These are phyloP conservation scores for Tiphia femorata DNA, from an alignment of 2,888 invertebrate genomes.

Conservation along the genomic window DNA sequence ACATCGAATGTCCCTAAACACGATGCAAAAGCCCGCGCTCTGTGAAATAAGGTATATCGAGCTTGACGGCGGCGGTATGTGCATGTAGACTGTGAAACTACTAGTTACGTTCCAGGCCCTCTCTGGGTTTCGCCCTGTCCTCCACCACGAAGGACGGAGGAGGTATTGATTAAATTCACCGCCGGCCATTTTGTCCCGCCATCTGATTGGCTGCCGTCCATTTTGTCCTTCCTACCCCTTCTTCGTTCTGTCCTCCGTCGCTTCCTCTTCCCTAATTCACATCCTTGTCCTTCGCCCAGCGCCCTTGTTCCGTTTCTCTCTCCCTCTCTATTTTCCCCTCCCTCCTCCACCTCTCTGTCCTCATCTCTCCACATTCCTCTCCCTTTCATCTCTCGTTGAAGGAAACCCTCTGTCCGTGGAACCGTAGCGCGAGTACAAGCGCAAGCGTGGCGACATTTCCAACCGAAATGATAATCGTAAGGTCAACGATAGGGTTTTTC, in stretches of 20 bases:
- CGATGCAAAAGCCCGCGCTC: no score
- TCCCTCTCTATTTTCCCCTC: not conserved
- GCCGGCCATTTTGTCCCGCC: constrained; percentile 64
- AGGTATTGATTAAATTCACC: constrained; percentile 68
- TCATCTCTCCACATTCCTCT: constrained; percentile 26
- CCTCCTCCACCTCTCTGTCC: constrained; percentile 19
- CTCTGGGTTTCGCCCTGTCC: constrained; percentile 57
- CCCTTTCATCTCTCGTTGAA: constrained; percentile 5
- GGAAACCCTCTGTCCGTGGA: not conserved
- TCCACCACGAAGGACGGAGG: constrained; percentile 54
- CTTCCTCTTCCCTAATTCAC: constrained; percentile 37
- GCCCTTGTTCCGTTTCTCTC: constrained; percentile 17
- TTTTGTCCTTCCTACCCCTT: constrained; percentile 60
- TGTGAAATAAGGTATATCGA: constrained; percentile 29
- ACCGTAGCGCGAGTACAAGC: constrained; percentile 30
- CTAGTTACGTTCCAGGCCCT: constrained; percentile 64
- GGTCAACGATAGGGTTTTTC: constrained; percentile 33
- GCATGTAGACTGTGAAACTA: constrained; percentile 30
- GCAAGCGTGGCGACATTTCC: constrained; percentile 60
- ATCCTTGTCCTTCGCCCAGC: constrained; percentile 8
- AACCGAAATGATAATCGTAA: constrained; percentile 35
- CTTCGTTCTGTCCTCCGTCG: constrained; percentile 20
- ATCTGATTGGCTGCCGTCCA: constrained; percentile 65
- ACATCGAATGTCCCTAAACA: no score
- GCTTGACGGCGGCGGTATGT: constrained; percentile 62